Percentiles rank a stretch among this genome's conserved stretches.
Evolutionary conservation across 53 echinoderm and acorn worm genomes (phyloP).

Genomic region (Stichopus horrens): DNA sequence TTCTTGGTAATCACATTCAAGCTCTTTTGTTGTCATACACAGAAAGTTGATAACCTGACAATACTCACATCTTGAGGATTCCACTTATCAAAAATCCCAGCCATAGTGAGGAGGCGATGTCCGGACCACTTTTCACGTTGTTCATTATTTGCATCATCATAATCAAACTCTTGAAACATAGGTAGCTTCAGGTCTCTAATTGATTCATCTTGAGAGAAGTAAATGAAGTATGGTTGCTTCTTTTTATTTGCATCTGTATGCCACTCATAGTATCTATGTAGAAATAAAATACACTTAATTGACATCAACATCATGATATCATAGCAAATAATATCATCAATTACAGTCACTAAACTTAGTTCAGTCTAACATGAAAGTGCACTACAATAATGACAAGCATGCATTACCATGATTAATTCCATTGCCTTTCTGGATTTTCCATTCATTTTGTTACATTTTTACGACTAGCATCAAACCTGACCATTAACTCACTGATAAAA

Average conservation of each 20-base stretch:
- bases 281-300: neutral
- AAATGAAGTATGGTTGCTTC: conserved; percentile 96
- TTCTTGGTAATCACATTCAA: too few relatives aligned
- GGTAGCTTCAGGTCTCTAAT: conserved; percentile 53
- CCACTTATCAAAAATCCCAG: conserved; percentile 95
- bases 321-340: too few relatives aligned
- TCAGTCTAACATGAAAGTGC: too few relatives aligned
- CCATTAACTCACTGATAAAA: too few relatives aligned
- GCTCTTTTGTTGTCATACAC: too few relatives aligned
- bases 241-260: conserved; percentile 62
- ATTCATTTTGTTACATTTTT: too few relatives aligned
- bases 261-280: conserved; percentile 92
- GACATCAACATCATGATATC: too few relatives aligned
- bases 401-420: too few relatives aligned
- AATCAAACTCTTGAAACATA: conserved; percentile 39
- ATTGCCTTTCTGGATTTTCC: too few relatives aligned
- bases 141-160: conserved; percentile 57
- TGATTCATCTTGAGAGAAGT: conserved; percentile 75
- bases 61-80: conserved; percentile 73
- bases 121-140: conserved; percentile 71
- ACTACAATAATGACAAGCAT: too few relatives aligned
- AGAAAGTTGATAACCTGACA: neutral
- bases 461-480: too few relatives aligned
- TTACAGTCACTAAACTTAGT: too few relatives aligned
- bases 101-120: conserved; percentile 84